Base-by-base conservation (phyloP, 2,888 invertebrate genomes). In the Drosophila rubida region DNA sequence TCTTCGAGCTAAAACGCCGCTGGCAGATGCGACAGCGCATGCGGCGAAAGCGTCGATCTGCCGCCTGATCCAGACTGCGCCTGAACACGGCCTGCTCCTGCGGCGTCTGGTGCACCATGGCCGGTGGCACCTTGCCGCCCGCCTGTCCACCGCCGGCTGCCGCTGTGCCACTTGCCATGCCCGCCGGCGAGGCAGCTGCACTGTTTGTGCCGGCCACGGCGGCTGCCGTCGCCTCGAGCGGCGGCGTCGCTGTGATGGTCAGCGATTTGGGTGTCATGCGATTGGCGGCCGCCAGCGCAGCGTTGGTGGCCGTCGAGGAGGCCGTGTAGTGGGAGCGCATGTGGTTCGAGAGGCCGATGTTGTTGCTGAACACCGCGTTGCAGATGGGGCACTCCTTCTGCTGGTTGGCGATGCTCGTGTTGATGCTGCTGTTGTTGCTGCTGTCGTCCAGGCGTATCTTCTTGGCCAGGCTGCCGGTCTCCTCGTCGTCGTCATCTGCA, bases 21-120 rank as follows among this genome's bases (percentile, higher is more conserved):
- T 91, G 92, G 58, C 92, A 92, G 27, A 92, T 89, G 16, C 92
- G 91, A 32, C 92, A 92, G 4, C 92, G 91, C 89, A 92, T 90
- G 6, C 92, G 89, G 4, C 91, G 89, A 57, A 91, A 91, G 23
- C 90, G 87, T 1, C 90, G 81, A 66, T 90, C 91, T 2, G 90
- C 90, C 1, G 91, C 90, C 63, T 90, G 81, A 41, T 91, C 91
- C 19, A 91, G 46, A 2, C 90, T 90, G 1, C 91, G 90, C 1
- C 88, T 88, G 44, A 91, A 89, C 0, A 90, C 80, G 6, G 89
- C 89, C 61, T 90, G 87, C 44, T 85, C 82, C 45, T 86, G 85
- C 1, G 87, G 80, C 3, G 87, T 84, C 23, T 81, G 80, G 39
- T 85, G 63, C 0, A 35, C 79, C 78, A 86, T 80, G 0, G 87